These are phyloP conservation scores for Danaus melanippus DNA, from an alignment of 1,140 invertebrate genomes.

Conservation along the genomic window DNA sequence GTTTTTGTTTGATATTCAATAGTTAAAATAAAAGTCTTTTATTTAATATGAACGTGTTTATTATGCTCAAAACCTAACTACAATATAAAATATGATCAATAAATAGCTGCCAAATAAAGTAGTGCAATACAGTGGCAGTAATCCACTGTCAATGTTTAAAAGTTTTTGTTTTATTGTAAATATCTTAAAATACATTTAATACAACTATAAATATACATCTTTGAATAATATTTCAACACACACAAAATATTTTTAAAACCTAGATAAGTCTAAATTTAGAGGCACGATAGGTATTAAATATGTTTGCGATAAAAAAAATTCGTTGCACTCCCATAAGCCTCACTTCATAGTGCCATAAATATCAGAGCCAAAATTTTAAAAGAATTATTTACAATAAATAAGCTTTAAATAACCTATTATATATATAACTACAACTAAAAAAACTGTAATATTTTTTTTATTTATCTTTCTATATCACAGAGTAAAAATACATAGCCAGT, in stretches of 20 bases:
- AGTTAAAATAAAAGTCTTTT: not conserved
- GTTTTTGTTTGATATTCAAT: too few relatives aligned
- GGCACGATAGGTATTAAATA: too few relatives aligned
- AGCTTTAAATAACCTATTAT: slow-evolving; percentile 2
- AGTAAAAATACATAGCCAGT: slow-evolving; percentile 57
- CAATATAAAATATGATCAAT: slow-evolving; percentile 44
- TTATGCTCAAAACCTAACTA: slow-evolving; percentile 48
- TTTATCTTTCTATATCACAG: slow-evolving; percentile 64
- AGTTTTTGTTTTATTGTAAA: slow-evolving; percentile 25
- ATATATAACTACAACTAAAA: slow-evolving; percentile 7
- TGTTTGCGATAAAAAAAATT: too few relatives aligned
- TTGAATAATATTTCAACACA: slow-evolving; percentile 1
- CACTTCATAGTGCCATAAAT: too few relatives aligned
- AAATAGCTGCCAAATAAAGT: slow-evolving; percentile 39
- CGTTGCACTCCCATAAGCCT: too few relatives aligned
- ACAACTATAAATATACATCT: slow-evolving; percentile 2
- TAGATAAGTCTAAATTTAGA: too few relatives aligned
- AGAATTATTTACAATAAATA: slow-evolving; percentile 5
- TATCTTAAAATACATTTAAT: not conserved
- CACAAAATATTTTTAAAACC: slow-evolving; percentile 2
- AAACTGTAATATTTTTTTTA: slow-evolving; percentile 21
- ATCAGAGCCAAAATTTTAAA: too few relatives aligned
- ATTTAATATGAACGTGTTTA: slow-evolving; percentile 37
- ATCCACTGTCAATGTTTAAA: slow-evolving; percentile 13
- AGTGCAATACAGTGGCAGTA: slow-evolving; percentile 39